phyloP scores from a whole-genome alignment of 2,113 vertebrate species.

The Hystrix brachyura region DNA sequence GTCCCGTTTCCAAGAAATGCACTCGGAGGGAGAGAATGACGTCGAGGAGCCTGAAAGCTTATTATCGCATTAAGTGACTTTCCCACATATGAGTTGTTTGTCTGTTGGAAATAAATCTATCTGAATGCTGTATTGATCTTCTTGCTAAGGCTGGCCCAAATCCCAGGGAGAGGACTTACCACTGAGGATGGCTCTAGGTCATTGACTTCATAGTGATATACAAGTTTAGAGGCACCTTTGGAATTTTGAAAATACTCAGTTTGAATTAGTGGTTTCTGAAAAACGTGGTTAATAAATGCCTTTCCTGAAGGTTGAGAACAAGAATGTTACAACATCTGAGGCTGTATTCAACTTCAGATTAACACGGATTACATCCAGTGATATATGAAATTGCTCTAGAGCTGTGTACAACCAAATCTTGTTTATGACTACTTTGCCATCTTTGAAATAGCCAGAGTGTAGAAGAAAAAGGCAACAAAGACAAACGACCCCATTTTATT shows the following conservation, averaged over 20 bases:
- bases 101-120: slow-evolving; percentile 69
- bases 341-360: not conserved
- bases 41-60: slow-evolving; percentile 13
- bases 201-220: not conserved
- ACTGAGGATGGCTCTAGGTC: slow-evolving; percentile 19
- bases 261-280: not conserved
- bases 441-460: not conserved
- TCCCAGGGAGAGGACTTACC: slow-evolving; percentile 62
- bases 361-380: not conserved
- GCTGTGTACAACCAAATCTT: not conserved
- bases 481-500: not conserved
- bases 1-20: slow-evolving; percentile 68
- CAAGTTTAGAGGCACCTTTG: slow-evolving; percentile 29
- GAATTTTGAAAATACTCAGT: slow-evolving; percentile 37
- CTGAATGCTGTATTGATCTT: slow-evolving; percentile 58
- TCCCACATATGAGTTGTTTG: slow-evolving; percentile 49
- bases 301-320: slow-evolving; percentile 32
- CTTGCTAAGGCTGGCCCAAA: slow-evolving; percentile 54
- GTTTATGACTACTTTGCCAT: not conserved
- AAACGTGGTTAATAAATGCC: slow-evolving; percentile 19
- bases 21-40: not conserved
- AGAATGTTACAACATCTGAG: not conserved
- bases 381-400: slow-evolving; percentile 26
- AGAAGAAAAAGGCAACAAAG: slow-evolving; percentile 2
- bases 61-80: slow-evolving; percentile 24